Evolutionary conservation across 2,797 vertebrate genomes (phyloP).

Genomic region (Gastrophryne carolinensis): DNA sequence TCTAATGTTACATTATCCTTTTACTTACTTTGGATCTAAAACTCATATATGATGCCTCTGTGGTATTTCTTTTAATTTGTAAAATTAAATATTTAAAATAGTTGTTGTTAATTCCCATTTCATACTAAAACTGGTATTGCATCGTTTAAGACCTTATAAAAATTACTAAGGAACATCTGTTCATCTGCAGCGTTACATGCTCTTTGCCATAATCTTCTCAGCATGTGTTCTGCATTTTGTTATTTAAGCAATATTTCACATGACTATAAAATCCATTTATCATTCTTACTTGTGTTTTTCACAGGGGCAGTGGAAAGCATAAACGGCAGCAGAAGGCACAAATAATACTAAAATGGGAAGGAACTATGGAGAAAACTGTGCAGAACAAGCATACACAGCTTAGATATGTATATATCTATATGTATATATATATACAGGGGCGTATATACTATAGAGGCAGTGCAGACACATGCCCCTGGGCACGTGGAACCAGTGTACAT

Average conservation of each 20-base stretch:
- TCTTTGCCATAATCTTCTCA: slow-evolving; percentile 20
- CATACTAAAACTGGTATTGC: not conserved
- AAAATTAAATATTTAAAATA: not conserved
- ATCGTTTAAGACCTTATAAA: not conserved
- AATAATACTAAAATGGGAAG: not conserved
- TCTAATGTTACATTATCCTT: too few species aligned
- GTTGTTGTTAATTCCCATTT: not conserved
- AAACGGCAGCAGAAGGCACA: not conserved
- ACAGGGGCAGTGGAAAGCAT: not conserved
- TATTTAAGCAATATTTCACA: slow-evolving; percentile 30
- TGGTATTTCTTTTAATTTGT: not conserved
- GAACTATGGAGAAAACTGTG: not conserved
- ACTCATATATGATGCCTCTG: not conserved
- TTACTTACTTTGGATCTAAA: not conserved
- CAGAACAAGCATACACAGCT: too few species aligned
- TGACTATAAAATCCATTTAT: slow-evolving; percentile 2
- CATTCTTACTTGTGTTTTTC: slow-evolving; percentile 14
- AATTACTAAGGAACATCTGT: slow-evolving; percentile 10
- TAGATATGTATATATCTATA: too few species aligned
- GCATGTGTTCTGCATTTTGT: slow-evolving; percentile 1
- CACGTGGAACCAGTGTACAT: too few species aligned
- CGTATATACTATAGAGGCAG: too few species aligned
- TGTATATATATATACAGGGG: too few species aligned
- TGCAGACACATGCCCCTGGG: too few species aligned
- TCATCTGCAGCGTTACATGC: not conserved